Evolutionary conservation across 37 sponge, comb jelly and placozoan genomes (phyloP), one percentile per base, ranked within the genome.

Genomic region (Halichondria panicea): DNA sequence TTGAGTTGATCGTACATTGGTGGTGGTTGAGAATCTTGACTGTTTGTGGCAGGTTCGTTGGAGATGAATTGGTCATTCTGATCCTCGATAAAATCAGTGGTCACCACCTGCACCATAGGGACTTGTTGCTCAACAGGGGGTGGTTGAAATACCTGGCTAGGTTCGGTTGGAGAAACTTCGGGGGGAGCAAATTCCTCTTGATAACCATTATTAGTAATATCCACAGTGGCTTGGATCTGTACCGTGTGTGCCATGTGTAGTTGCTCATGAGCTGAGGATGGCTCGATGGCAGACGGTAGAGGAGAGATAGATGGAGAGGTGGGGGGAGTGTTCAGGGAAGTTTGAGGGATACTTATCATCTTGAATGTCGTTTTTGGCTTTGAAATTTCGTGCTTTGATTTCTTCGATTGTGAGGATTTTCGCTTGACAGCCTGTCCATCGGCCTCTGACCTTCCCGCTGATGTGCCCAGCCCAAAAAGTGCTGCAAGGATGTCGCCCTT

Each of bases 401-500:
- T 87, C 50, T 37, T 48, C 1, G 35, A 25, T 31, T 50, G 50
- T 5, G 57, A 12, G 39, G 45, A 34, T 9, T n/a, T 38, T 32
- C 25, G 24, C 6, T 24, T 18, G 2, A 34, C 19, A 21, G 25
- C 37, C 11, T 30, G 13, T 35, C 30, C 52, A 11, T 44, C 66
- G 12, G 53, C 61, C 25, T 50, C 71, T 31, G 55, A 55, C 27
- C 64, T 24, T 15, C 68, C 52, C 3, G 46, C 52, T 33, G 41
- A 55, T 11, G 67, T 66, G 21, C 75, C 83, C 15, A 82, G 37
- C 7, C 75, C 83, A 32, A 66, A 74, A 30, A 82, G 43, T 37
- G 66, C 44, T 18, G 68, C 68, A 28, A 71, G 44, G 1, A 90
- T 80, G 30, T 90, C 75, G 1, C 71, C 52, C 43, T 90, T 90